Evolutionary conservation across 2,888 invertebrate genomes (phyloP).

Genomic region (Galerucella pusilla): DNA sequence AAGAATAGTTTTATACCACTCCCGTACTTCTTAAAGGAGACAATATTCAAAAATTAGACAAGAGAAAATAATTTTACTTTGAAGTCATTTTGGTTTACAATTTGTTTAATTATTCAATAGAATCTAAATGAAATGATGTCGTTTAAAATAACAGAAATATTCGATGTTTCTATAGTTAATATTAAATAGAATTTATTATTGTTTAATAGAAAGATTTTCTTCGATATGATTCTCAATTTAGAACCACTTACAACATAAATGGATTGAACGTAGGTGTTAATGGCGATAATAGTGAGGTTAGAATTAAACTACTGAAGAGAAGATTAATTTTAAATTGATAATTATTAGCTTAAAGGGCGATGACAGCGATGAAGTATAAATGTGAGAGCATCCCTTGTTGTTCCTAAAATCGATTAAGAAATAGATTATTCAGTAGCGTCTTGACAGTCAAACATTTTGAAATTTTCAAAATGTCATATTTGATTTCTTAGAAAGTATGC

Average conservation of each 20-base stretch:
- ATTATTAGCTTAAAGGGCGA: background rate
- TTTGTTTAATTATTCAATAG: too few relatives aligned
- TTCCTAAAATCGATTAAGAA: background rate
- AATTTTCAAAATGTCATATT: too few relatives aligned
- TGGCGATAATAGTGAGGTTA: background rate
- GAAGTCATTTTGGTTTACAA: too few relatives aligned
- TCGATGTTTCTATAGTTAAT: background rate
- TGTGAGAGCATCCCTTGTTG: background rate
- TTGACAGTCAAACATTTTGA: background rate
- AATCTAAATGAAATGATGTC: too few relatives aligned
- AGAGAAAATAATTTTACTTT: too few relatives aligned
- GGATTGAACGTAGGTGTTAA: constrained; percentile 7
- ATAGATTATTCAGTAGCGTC: background rate
- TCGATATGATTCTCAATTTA: background rate
- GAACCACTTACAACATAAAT: constrained; percentile 1
- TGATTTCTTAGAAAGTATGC: too few relatives aligned
- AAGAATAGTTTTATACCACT: too few relatives aligned
- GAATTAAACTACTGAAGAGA: background rate
- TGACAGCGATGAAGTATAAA: background rate
- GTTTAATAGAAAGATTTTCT: background rate
- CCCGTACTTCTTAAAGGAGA: too few relatives aligned
- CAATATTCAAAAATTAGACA: too few relatives aligned
- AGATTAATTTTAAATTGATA: constrained; percentile 2
- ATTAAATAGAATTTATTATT: background rate
- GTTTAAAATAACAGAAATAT: too few relatives aligned